Evolutionary conservation across 92 coral and sea anemone genomes (phyloP).

Genomic region (Umimayanthus chanpuru): DNA sequence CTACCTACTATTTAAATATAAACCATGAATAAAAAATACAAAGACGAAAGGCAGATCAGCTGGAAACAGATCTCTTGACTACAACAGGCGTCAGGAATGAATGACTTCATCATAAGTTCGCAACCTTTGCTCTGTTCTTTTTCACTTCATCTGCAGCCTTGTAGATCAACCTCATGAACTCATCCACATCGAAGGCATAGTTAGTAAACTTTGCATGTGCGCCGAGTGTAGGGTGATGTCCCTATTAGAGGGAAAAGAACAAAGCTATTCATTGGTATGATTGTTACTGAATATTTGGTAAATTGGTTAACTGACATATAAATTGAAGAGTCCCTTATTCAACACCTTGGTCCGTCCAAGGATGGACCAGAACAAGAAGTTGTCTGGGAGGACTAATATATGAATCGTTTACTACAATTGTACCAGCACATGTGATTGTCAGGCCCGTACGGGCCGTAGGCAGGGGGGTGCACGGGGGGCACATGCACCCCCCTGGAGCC

Average conservation of each 20-base stretch:
- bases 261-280: not conserved
- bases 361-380: not conserved
- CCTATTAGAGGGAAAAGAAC: constrained; percentile 43
- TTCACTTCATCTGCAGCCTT: constrained; percentile 79
- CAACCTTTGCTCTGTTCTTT: constrained; percentile 48
- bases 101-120: not conserved
- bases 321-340: not conserved
- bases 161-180: constrained; percentile 80
- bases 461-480: no score
- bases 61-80: not conserved
- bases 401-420: not conserved
- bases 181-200: constrained; percentile 82
- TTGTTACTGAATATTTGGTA: no score
- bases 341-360: no score
- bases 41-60: no score
- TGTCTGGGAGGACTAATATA: not conserved
- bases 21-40: no score
- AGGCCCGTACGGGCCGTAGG: no score
- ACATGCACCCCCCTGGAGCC: no score
- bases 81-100: not conserved
- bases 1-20: no score
- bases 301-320: not conserved
- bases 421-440: no score
- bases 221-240: constrained; percentile 85
- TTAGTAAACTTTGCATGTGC: constrained; percentile 86